Percentiles rank a stretch among this genome's conserved stretches.
These are phyloP conservation scores for Xestia xanthographa DNA, from an alignment of 2,888 invertebrate genomes.

Conservation along the genomic window DNA sequence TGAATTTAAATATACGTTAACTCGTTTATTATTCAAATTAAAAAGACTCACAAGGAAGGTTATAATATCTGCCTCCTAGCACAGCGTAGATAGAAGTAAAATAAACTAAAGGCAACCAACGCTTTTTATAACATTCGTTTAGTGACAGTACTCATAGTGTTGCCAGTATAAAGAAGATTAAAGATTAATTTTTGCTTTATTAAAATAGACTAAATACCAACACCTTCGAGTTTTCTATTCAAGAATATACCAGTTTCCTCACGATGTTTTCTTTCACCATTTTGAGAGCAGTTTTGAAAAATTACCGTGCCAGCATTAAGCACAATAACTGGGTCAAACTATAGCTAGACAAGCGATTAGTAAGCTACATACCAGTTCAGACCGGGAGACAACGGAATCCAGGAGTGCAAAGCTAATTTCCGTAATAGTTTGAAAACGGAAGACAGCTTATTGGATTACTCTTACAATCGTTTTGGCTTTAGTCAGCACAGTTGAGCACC, in stretches of 20 bases:
- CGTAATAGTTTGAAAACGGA: conserved; percentile 34
- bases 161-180: too few species aligned
- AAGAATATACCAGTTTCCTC: not conserved
- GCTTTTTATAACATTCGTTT: too few species aligned
- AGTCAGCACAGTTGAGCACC: not conserved
- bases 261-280: not conserved
- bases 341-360: conserved; percentile 33
- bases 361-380: conserved; percentile 18
- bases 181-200: too few species aligned
- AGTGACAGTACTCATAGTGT: too few species aligned
- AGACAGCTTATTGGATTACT: conserved; percentile 24
- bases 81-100: too few species aligned
- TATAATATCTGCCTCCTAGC: too few species aligned
- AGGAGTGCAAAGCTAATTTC: conserved; percentile 31
- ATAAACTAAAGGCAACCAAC: too few species aligned
- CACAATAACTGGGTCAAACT: conserved; percentile 28
- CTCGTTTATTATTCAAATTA: too few species aligned
- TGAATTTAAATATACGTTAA: too few species aligned
- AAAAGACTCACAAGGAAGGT: too few species aligned
- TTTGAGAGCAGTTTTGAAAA: not conserved
- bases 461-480: conserved; percentile 10
- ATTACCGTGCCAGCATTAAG: not conserved
- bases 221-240: not conserved
- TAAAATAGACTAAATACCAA: too few species aligned
- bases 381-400: conserved; percentile 3